Percentiles rank a stretch among this genome's conserved stretches.
Evolutionary conservation across 2,888 invertebrate genomes (phyloP).

Genomic region (Capitulum mitella): DNA sequence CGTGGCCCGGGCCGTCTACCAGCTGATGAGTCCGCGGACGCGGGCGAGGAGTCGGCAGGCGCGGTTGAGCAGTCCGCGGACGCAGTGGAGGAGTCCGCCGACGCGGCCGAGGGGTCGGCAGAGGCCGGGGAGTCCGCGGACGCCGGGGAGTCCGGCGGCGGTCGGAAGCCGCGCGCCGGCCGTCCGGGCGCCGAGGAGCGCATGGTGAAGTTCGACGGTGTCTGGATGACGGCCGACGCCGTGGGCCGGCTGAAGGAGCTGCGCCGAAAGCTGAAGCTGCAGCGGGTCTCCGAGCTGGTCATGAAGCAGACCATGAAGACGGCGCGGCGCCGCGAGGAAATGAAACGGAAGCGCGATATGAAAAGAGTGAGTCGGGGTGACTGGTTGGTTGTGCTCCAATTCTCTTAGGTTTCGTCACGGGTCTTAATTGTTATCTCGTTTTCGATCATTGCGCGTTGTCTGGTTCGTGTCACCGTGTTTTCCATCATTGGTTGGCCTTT

Average conservation of each 20-base stretch:
- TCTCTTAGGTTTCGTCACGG: no score
- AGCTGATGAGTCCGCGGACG: background rate
- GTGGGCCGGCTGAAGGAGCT: conserved; percentile 31
- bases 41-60: background rate
- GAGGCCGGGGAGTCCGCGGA: background rate
- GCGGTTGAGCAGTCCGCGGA: background rate
- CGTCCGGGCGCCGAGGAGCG: background rate
- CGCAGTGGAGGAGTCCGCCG: no score
- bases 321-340: conserved; percentile 34
- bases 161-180: background rate
- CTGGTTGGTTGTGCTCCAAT: no score
- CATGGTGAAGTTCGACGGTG: conserved; percentile 32
- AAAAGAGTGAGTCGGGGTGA: conserved; percentile 22
- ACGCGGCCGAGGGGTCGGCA: background rate
- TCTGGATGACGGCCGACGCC: conserved; percentile 30
- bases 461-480: no score
- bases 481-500: no score
- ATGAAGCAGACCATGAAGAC: conserved; percentile 29
- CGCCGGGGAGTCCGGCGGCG: no score
- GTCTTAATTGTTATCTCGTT: no score
- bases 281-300: conserved; percentile 30
- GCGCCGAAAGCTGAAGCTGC: conserved; percentile 27
- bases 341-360: conserved; percentile 29
- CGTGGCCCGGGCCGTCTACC: no score
- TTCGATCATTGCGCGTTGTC: no score